These are phyloP conservation scores for Rattus norvegicus DNA, from an alignment of 2,113 vertebrate species.

Conservation along the genomic window DNA sequence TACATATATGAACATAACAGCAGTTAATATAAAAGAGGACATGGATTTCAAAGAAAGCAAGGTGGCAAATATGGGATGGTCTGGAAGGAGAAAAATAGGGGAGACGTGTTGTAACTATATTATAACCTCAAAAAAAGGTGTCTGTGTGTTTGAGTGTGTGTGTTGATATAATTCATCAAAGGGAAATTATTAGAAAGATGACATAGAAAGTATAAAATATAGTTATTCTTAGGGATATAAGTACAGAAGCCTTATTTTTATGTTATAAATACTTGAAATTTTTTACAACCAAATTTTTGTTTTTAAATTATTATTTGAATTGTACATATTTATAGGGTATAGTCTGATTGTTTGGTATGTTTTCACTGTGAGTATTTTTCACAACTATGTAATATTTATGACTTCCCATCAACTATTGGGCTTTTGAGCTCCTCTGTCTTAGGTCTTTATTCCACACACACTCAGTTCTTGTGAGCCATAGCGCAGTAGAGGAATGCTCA, in stretches of 20 bases:
- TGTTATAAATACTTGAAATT: not conserved
- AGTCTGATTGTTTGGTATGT: not conserved
- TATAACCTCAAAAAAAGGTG: not conserved
- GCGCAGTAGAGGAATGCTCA: not conserved
- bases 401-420: not conserved
- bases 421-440: not conserved
- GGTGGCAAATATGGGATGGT: no score
- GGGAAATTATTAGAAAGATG: not conserved
- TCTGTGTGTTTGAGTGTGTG: not conserved
- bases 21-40: no score
- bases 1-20: not conserved
- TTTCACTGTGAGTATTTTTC: not conserved
- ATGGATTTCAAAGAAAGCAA: not conserved
- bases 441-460: not conserved
- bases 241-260: not conserved
- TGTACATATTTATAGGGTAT: not conserved
- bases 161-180: not conserved
- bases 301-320: constrained; percentile 3
- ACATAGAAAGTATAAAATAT: not conserved
- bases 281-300: not conserved
- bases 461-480: not conserved
- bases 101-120: not conserved
- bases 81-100: not conserved
- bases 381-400: not conserved
- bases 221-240: not conserved